Base-by-base conservation (phyloP, 2,888 invertebrate species). In the Geotrupes spiniger region DNA sequence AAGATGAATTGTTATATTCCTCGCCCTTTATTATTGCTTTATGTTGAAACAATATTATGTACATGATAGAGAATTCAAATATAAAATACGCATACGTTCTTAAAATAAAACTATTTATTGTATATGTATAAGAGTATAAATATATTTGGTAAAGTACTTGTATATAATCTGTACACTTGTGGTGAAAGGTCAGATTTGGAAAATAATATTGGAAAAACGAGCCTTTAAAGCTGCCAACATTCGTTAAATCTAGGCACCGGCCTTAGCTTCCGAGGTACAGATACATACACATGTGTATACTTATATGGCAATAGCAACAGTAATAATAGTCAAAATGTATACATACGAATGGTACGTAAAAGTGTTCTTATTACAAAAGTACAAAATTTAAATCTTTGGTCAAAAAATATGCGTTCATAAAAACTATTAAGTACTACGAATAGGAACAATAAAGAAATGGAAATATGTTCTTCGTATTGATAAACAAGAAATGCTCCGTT, bases 141-240 rank as follows among this genome's bases (percentile, higher is more conserved):
- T 33, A 33, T 33, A 33, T 33, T 33, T 33, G 33, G 33, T 33
- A 33, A 33, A 33, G 12, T n/a, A n/a, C n/a, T n/a, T n/a, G n/a
- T n/a, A n/a, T n/a, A n/a, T n/a, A n/a, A n/a, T n/a, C n/a, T n/a
- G n/a, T n/a, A n/a, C n/a, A n/a, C n/a, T n/a, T n/a, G n/a, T n/a
- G n/a, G n/a, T n/a, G n/a, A n/a, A n/a, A n/a, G n/a, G n/a, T n/a
- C n/a, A n/a, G n/a, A n/a, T n/a, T n/a, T n/a, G n/a, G n/a, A n/a
- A n/a, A n/a, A n/a, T n/a, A n/a, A n/a, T 29, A 29, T 28, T 29
- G 29, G 12, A 29, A 29, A 10, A 29, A 29, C 29, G 12, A 29
- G n/a, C n/a, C n/a, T n/a, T n/a, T n/a, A n/a, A n/a, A n/a, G n/a
- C n/a, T n/a, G n/a, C n/a, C n/a, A n/a, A n/a, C n/a, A n/a, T n/a